A percentile compares a stretch with the other conserved stretches of the same genome.
Evolutionary conservation across 2,797 vertebrate species (phyloP).

Genomic region (Crocidura indochinensis): DNA sequence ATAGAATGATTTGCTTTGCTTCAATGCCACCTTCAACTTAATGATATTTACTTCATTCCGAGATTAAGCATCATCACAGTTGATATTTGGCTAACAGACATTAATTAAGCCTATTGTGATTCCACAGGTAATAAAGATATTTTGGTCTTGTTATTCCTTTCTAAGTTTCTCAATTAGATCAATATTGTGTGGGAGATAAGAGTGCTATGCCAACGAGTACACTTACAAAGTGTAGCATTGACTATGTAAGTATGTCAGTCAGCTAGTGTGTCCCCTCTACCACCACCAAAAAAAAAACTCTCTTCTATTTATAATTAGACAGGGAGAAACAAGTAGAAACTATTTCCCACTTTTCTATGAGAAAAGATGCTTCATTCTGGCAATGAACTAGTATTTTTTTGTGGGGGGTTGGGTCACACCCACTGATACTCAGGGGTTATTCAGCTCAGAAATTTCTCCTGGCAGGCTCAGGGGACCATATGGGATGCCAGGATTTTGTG

Average conservation of each 20-base stretch:
- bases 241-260: neutral
- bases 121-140: neutral
- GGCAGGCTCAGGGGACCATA: too few relatives aligned
- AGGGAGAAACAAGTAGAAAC: neutral
- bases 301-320: neutral
- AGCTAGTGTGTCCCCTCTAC: neutral
- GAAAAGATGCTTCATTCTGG: neutral
- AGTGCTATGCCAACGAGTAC: neutral
- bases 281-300: neutral
- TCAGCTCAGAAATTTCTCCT: too few relatives aligned
- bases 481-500: too few relatives aligned
- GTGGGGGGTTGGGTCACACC: too few relatives aligned
- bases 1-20: neutral
- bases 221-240: neutral
- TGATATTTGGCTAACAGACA: neutral
- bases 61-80: neutral
- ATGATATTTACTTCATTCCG: neutral
- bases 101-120: neutral
- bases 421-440: too few relatives aligned
- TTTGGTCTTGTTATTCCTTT: neutral
- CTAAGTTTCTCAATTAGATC: neutral
- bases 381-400: neutral
- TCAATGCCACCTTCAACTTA: neutral
- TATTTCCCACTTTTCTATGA: neutral
- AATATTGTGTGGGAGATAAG: neutral